Evolutionary conservation across 2,113 vertebrate genomes (phyloP).

Genomic region (Lota lota): DNA sequence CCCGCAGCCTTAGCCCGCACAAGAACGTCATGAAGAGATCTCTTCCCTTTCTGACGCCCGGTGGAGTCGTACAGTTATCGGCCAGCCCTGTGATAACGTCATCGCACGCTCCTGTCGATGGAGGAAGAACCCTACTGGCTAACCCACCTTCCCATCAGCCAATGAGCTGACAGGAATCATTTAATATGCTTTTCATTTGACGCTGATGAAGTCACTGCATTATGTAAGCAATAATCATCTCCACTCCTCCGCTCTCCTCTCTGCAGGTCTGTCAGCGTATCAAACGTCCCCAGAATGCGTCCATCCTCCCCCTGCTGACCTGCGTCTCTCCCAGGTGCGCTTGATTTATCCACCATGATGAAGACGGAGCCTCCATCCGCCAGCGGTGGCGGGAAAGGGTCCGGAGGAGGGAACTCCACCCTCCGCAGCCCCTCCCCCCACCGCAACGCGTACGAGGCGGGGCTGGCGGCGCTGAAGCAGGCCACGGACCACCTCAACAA

Average conservation of each 20-base stretch:
- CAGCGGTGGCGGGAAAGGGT: conserved; percentile 58
- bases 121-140: no score
- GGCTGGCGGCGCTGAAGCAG: conserved; percentile 86
- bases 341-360: conserved; percentile 86
- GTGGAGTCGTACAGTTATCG: no score
- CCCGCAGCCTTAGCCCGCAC: no score
- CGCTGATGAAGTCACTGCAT: no score
- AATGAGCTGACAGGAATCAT: no score
- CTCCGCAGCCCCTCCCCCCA: conserved; percentile 91
- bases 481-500: conserved; percentile 76
- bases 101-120: no score
- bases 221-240: not conserved
- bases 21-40: no score
- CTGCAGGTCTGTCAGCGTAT: conserved; percentile 25
- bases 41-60: no score
- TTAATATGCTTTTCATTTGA: no score
- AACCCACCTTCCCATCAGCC: no score
- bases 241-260: not conserved
- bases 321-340: conserved; percentile 38
- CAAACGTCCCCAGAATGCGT: conserved; percentile 67
- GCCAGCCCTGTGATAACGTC: no score
- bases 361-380: conserved; percentile 84
- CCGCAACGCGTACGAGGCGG: conserved; percentile 92
- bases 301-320: conserved; percentile 44
- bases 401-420: conserved; percentile 54